A percentile compares a stretch with the other conserved stretches of the same genome.
Evolutionary conservation across 2,797 vertebrate species (phyloP).

Genomic region (Parauchenoglanis punctatus): DNA sequence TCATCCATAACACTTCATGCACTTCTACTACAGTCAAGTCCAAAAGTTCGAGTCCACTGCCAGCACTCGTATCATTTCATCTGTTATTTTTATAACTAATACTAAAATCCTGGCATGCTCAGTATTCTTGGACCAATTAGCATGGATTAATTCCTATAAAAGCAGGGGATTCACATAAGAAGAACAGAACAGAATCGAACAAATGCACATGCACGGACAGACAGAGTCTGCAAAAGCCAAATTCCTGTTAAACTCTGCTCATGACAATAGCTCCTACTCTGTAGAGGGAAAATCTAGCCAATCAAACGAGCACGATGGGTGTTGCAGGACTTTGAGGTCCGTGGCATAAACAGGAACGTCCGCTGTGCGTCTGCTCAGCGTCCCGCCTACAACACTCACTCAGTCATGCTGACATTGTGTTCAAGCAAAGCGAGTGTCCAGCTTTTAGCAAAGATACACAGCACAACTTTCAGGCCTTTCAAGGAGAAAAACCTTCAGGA

Average conservation of each 20-base stretch:
- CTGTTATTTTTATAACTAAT: background rate
- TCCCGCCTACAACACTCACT: constrained; percentile 36
- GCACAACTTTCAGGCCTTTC: constrained; percentile 11
- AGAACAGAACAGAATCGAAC: constrained; percentile 28
- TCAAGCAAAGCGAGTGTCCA: constrained; percentile 31
- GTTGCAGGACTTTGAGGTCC: background rate
- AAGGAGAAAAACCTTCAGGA: constrained; percentile 17
- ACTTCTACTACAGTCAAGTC: background rate
- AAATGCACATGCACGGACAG: constrained; percentile 18
- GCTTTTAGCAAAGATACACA: constrained; percentile 7
- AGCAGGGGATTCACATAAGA: constrained; percentile 38
- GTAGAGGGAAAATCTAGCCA: background rate
- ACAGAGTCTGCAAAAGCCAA: background rate
- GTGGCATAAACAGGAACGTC: constrained; percentile 27
- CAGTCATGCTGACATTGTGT: constrained; percentile 8
- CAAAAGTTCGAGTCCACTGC: background rate
- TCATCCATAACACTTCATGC: background rate
- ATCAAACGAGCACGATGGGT: constrained; percentile 19
- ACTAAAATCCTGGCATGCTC: background rate
- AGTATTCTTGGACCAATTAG: constrained; percentile 29
- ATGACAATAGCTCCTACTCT: background rate
- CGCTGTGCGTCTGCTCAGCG: background rate
- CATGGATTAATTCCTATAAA: constrained; percentile 44
- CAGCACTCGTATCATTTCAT: background rate
- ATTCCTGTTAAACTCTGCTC: background rate